phyloP scores from a whole-genome alignment of 2,797 vertebrate genomes.

The Carduelis carduelis region DNA sequence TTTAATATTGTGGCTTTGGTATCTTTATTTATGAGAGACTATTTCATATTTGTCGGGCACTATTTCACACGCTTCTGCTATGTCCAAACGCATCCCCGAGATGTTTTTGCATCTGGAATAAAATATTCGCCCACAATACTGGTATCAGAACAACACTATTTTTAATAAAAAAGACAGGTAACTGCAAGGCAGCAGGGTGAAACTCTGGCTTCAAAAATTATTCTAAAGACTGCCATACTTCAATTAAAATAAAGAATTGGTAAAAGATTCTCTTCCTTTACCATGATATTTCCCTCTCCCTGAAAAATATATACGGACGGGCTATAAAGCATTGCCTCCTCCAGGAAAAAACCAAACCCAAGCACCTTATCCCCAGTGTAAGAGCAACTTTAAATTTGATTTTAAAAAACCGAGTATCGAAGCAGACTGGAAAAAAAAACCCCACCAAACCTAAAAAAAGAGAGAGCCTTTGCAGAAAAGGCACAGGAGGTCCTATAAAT shows the following conservation, averaged over 20 bases:
- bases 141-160: not conserved
- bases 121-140: not conserved
- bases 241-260: not conserved
- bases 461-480: not conserved
- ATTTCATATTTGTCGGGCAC: not conserved
- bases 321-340: not conserved
- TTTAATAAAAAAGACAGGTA: not conserved
- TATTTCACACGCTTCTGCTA: not conserved
- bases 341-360: not conserved
- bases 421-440: not conserved
- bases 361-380: fast-evolving
- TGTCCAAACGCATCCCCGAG: not conserved
- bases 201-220: not conserved
- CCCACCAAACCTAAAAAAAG: not conserved
- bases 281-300: not conserved
- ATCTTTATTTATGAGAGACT: conserved; percentile 15
- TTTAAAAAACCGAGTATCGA: not conserved
- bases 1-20: not conserved
- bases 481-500: not conserved
- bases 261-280: not conserved
- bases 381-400: not conserved
- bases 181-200: not conserved
- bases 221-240: not conserved
- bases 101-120: not conserved
- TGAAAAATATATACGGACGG: not conserved